Percentiles rank a stretch among this genome's conserved stretches.
Evolutionary conservation across 2,797 vertebrate species (phyloP).

Genomic region (Rhincodon typus): DNA sequence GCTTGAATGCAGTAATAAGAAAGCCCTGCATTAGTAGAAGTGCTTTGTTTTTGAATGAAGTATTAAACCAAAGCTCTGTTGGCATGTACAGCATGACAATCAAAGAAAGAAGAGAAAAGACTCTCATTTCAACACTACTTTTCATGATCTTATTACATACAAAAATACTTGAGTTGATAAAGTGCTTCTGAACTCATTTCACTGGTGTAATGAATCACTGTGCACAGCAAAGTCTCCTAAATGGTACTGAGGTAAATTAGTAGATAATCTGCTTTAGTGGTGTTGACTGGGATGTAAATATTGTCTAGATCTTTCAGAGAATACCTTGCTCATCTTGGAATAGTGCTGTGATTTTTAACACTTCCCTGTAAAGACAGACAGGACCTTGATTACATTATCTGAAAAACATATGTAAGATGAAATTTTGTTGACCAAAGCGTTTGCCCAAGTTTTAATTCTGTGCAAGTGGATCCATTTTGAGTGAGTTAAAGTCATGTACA

Average conservation of each 20-base stretch:
- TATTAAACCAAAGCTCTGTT: not conserved
- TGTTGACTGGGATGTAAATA: not conserved
- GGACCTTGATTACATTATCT: not conserved
- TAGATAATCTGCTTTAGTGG: not conserved
- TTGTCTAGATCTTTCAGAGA: not conserved
- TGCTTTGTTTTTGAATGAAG: too few relatives aligned
- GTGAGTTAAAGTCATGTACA: not conserved
- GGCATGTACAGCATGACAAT: not conserved
- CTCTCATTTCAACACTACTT: not conserved
- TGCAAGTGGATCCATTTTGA: not conserved
- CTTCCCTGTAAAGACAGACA: not conserved
- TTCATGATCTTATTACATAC: not conserved
- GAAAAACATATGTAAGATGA: not conserved
- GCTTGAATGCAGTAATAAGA: not conserved
- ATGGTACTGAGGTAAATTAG: not conserved
- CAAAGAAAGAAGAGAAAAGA: not conserved
- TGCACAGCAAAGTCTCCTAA: not conserved
- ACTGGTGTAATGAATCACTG: not conserved
- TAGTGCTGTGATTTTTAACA: not conserved
- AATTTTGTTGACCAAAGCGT: not conserved
- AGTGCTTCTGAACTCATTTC: not conserved
- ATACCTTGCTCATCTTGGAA: not conserved
- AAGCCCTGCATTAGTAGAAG: not conserved
- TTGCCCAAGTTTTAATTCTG: not conserved
- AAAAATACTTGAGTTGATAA: not conserved